Evolutionary conservation across 2,888 invertebrate species (phyloP), one percentile per base, ranked within the genome.

Genomic region (Dorcus parallelipipedus): DNA sequence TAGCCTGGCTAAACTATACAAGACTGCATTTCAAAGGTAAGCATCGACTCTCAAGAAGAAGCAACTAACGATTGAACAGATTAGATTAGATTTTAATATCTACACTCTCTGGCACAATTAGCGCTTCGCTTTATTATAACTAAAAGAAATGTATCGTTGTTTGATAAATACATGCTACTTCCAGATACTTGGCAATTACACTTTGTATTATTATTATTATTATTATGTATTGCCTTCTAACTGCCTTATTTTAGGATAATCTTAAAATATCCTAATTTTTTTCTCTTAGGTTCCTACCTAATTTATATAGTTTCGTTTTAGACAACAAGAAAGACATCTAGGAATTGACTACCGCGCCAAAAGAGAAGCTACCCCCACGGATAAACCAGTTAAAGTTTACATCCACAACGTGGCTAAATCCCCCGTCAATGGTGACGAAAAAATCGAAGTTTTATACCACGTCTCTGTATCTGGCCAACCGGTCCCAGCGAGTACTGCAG

Each of bases 321-420:
- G 90, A 67, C 93, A 93, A 73, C 93, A 93, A 78, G 89, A 90
- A 71, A 83, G 83, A 56, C 93, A 93, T 74, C 82, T 93, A 52
- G 92, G 92, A 7, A 86, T 90, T 58, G 82, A 64, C 42, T 60
- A 65, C n/a, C 70, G 75, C 10, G 63, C 67, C 8, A 76, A 76
- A 68, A 64, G 74, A 45, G 69, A 71, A 51, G 58, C 67, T 20
- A 60, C 58, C 47, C 54, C 60, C 14, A 60, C 61, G 6, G 73
- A 76, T 59, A 78, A 81, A 63, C 84, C 85, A 1, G 86, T 89
- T 5, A 82, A 83, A 69, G 86, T 88, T 56, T 82, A 86, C 67
- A 87, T 88, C 66, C 88, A 88, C 71, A 86, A 87, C 69, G 81
- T 88, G 58, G 84, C 85, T 14, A 84, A 83, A 67, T 74, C 77